phyloP scores from a whole-genome alignment of 2,888 invertebrate species.

The Leptopilina myrica region DNA sequence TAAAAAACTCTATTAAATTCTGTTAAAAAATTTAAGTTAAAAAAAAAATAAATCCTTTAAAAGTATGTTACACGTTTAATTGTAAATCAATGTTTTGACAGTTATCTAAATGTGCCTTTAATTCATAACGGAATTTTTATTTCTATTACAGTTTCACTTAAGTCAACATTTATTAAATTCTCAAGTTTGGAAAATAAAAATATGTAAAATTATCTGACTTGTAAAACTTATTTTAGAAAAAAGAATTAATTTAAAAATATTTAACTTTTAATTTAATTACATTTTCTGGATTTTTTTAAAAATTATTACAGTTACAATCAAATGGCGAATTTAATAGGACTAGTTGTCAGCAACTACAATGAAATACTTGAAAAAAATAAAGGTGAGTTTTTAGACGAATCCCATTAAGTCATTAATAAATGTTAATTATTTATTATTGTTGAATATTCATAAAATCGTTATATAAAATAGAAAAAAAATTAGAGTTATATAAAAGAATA shows the following conservation, averaged over 20 bases:
- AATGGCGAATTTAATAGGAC: slow-evolving; percentile 78
- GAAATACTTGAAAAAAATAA: slow-evolving; percentile 77
- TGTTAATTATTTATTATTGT: too few species aligned
- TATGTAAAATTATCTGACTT: too few species aligned
- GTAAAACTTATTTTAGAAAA: too few species aligned
- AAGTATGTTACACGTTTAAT: not conserved
- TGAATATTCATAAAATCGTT: too few species aligned
- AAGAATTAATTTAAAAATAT: not conserved
- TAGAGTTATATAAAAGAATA: not conserved
- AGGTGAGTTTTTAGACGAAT: slow-evolving; percentile 72
- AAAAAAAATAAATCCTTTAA: not conserved
- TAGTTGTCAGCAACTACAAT: slow-evolving; percentile 79
- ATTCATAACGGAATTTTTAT: too few species aligned
- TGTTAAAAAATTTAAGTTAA: not conserved
- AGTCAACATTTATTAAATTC: not conserved
- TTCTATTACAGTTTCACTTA: not conserved
- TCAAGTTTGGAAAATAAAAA: too few species aligned
- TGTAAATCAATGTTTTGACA: not conserved
- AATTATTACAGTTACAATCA: slow-evolving; percentile 1
- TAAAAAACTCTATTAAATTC: not conserved
- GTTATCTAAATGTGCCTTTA: too few species aligned
- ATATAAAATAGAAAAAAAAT: too few species aligned
- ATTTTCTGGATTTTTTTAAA: not conserved
- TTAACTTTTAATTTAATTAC: not conserved
- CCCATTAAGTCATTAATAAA: too few species aligned